phyloP scores from a whole-genome alignment of 1,140 invertebrate genomes.

The Leptinotarsa texana region DNA sequence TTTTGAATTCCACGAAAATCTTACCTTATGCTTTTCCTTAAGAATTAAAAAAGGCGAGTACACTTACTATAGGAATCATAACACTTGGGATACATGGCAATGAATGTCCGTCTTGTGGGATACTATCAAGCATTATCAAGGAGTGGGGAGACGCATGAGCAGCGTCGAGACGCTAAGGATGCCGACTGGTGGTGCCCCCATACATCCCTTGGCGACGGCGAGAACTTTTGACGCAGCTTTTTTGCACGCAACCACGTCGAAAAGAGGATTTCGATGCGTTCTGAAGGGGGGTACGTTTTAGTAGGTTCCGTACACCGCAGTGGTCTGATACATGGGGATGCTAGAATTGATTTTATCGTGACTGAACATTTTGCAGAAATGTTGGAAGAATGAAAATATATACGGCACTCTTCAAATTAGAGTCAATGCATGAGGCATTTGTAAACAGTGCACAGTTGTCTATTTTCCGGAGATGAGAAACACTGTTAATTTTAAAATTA shows the following conservation, averaged over 20 bases:
- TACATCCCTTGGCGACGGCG: slow-evolving; percentile 44
- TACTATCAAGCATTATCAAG: slow-evolving; percentile 56
- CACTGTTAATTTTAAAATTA: no score
- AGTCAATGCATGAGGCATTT: no score
- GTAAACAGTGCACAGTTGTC: no score
- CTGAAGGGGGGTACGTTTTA: slow-evolving; percentile 10
- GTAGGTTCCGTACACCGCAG: slow-evolving; percentile 2
- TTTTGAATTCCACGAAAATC: slow-evolving; percentile 22
- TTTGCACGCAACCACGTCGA: slow-evolving; percentile 36
- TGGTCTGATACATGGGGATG: slow-evolving; percentile 13
- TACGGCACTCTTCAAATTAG: neutral
- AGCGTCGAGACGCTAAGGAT: slow-evolving; percentile 56
- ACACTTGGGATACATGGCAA: slow-evolving; percentile 57
- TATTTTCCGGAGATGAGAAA: no score
- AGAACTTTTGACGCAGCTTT: slow-evolving; percentile 42
- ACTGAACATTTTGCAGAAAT: neutral
- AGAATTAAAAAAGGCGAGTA: slow-evolving; percentile 53
- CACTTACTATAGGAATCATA: slow-evolving; percentile 54
- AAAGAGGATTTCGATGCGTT: slow-evolving; percentile 19
- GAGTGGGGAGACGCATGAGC: slow-evolving; percentile 57
- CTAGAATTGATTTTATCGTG: slow-evolving; percentile 18
- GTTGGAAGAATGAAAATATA: neutral
- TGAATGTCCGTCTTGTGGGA: slow-evolving; percentile 57
- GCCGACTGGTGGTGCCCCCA: slow-evolving; percentile 54
- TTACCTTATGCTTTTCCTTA: slow-evolving; percentile 48